A percentile compares a stretch with the other conserved stretches of the same genome.
Evolutionary conservation across 2,113 vertebrate genomes (phyloP).

Genomic region (Passer domesticus): DNA sequence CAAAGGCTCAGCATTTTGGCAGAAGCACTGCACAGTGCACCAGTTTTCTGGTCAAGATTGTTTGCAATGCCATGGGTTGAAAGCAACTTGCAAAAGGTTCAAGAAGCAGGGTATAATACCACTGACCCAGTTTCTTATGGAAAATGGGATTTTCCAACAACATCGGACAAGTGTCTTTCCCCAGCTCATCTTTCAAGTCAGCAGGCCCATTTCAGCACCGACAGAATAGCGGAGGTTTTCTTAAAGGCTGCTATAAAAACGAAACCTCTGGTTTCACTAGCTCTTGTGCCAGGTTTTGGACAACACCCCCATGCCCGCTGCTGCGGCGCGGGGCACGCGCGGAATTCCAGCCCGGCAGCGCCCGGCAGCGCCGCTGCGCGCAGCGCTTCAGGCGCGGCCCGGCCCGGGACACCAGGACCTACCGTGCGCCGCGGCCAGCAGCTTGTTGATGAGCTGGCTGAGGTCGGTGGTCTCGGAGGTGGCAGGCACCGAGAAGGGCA

Average conservation of each 20-base stretch:
- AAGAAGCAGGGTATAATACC: neutral
- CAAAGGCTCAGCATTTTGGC: neutral
- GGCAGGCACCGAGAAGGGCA: slow-evolving; percentile 93
- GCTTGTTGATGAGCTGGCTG: slow-evolving; percentile 92
- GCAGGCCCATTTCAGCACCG: neutral
- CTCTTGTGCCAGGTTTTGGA: neutral
- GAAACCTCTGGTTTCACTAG: neutral
- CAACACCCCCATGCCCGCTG: neutral
- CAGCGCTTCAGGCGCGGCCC: neutral
- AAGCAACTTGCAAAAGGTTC: neutral
- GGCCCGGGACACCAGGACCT: neutral
- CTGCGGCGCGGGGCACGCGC: accelerated
- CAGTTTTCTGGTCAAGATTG: neutral
- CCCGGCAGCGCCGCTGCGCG: neutral
- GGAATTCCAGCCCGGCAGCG: neutral
- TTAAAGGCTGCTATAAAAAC: neutral
- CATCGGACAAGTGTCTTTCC: neutral
- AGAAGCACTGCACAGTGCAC: neutral
- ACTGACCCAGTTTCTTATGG: neutral
- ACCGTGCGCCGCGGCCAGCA: slow-evolving; percentile 88
- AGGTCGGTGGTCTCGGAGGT: slow-evolving; percentile 85
- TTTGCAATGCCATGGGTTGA: neutral
- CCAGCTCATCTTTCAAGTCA: neutral
- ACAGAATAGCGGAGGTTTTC: neutral
- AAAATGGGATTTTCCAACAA: neutral